A percentile compares a stretch with the other conserved stretches of the same genome.
Evolutionary conservation across 2,888 invertebrate genomes (phyloP).

Genomic region (Phymatocera aterrima): DNA sequence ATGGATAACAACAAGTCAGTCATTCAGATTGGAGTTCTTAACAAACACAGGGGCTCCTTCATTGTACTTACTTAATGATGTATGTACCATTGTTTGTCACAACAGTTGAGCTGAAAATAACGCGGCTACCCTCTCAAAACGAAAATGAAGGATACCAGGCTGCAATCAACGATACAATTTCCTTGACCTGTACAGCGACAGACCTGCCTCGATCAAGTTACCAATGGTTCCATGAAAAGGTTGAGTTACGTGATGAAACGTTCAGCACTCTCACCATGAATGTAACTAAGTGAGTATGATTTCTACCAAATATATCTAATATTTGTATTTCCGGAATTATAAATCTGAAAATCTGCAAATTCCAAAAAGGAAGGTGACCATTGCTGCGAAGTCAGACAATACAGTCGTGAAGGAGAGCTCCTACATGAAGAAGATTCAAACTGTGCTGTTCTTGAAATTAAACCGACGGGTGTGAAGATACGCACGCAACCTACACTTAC

Average conservation of each 20-base stretch:
- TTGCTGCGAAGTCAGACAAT: slow-evolving; percentile 61
- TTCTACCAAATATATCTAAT: too few species aligned
- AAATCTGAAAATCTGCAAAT: too few species aligned
- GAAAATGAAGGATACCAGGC: slow-evolving; percentile 50
- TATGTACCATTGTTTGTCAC: too few species aligned
- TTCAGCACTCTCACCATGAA: slow-evolving; percentile 56
- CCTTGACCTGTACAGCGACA: slow-evolving; percentile 62
- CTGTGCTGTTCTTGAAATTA: slow-evolving; percentile 57
- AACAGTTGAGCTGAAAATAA: too few species aligned
- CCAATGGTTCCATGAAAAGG: slow-evolving; percentile 63
- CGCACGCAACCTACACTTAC: slow-evolving; percentile 60
- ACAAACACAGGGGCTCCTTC: too few species aligned
- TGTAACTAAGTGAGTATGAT: slow-evolving; percentile 60
- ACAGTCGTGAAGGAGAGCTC: slow-evolving; percentile 55
- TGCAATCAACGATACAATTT: slow-evolving; percentile 55
- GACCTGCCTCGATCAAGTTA: slow-evolving; percentile 69
- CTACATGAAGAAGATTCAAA: slow-evolving; percentile 54
- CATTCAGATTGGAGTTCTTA: too few species aligned
- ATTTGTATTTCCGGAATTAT: too few species aligned
- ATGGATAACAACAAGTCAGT: too few species aligned
- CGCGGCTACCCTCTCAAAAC: too few species aligned
- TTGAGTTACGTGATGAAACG: slow-evolving; percentile 54
- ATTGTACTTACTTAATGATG: too few species aligned
- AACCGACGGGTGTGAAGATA: slow-evolving; percentile 57
- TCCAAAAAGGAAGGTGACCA: slow-evolving; percentile 62